Percentiles rank a stretch among this genome's conserved stretches.
phyloP scores from a whole-genome alignment of 2,797 vertebrate genomes.

The Macropus fuliginosus region DNA sequence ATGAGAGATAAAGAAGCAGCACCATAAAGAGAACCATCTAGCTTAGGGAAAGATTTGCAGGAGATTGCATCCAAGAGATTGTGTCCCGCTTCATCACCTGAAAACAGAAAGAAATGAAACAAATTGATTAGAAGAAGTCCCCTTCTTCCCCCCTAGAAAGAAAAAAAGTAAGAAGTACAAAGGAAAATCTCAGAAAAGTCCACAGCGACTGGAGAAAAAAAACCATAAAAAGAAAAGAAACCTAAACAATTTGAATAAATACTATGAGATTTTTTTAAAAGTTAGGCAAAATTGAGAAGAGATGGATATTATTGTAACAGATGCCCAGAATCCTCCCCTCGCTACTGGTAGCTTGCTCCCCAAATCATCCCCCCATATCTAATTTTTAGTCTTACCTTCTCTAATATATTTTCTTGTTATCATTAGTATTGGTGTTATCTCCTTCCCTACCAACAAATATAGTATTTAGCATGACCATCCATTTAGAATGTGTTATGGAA shows the following conservation, averaged over 20 bases:
- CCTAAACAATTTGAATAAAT: neutral
- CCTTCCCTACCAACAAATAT: neutral
- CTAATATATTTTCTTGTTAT: neutral
- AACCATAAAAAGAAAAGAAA: neutral
- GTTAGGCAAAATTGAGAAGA: neutral
- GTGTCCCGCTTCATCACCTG: neutral
- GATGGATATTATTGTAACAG: neutral
- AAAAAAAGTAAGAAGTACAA: neutral
- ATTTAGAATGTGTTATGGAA: neutral
- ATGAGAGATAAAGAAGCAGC: neutral
- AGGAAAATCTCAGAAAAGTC: neutral
- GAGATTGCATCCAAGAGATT: neutral
- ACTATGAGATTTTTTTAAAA: neutral
- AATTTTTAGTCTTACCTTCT: neutral
- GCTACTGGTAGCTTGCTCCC: neutral
- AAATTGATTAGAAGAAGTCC: neutral
- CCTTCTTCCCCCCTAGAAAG: neutral
- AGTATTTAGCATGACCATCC: neutral
- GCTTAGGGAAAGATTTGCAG: neutral
- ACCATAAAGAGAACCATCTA: neutral
- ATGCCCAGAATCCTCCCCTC: neutral
- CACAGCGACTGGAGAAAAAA: neutral
- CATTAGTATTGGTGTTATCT: neutral
- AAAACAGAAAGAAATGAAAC: neutral
- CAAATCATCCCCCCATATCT: neutral